Evolutionary conservation across 2,888 invertebrate species (phyloP), one percentile per base, ranked within the genome.

Genomic region (Sesia apiformis): DNA sequence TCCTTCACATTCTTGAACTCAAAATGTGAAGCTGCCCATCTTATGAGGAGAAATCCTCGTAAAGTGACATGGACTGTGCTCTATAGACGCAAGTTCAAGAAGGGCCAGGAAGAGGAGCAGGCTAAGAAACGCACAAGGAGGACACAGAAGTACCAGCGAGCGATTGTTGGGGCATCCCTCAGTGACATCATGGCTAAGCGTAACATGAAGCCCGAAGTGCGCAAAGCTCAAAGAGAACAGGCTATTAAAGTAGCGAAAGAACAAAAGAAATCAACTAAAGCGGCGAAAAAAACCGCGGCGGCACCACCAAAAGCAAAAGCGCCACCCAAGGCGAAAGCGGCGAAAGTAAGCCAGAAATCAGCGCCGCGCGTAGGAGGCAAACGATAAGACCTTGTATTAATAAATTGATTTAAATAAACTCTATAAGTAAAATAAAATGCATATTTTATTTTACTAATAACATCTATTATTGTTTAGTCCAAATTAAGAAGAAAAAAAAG

Each of bases 11-110:
- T 99, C 91, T 92, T 99, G 74, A 98, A 97, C 86, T 95, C 96
- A 74, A 99, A 99, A 93, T 98, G 98, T 92, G 98, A 99, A 84
- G 93, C 96, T 56, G 97, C 98, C 40, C 97, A 97, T 85, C 89
- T 96, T 70, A 97, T 99, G 97, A 98, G 97, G 91, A 94, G 98
- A 66, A 99, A 99, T 91, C 99, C 99, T 57, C 96, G 99, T 82
- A 98, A 99, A 91, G 97, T 99, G 60, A 98, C 97, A 81, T 99
- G 99, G 99, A 99, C 99, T 53, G 99, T 99, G 49, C 91, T 99
- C 55, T 99, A 99, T 93, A 95, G 99, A 78, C 96, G 99, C 69
- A 99, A 99, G 91, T 98, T 99, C 90, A 99, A 98, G 91, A 99
- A 99, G 88, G 99, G 99, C 59, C 96, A 97, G 77, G 97, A 98